Conservation (phyloP, 2,888 invertebrate genomes). For the Drosophila villosipedis region DNA sequence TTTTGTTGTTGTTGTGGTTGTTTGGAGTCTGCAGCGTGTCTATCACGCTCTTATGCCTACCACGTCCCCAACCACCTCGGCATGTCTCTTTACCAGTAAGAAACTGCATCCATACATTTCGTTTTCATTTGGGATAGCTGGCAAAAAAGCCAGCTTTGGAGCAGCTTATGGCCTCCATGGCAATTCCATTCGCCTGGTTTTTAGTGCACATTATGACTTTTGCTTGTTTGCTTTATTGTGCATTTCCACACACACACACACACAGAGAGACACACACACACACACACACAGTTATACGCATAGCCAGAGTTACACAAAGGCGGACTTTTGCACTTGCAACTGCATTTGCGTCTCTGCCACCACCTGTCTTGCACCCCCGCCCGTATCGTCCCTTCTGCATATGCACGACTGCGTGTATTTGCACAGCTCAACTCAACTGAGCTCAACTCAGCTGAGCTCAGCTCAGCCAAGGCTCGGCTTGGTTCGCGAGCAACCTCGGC, state of each 20-base stretch:
- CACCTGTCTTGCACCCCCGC: neutral
- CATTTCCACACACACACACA: conserved; percentile 52
- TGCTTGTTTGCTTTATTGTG: conserved; percentile 69
- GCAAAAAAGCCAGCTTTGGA: conserved; percentile 12
- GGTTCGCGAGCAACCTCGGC: conserved; percentile 38
- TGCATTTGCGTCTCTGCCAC: conserved; percentile 33
- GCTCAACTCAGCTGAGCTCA: conserved; percentile 25
- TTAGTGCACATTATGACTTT: conserved; percentile 65
- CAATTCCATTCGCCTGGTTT: conserved; percentile 59
- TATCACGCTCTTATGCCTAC: conserved; percentile 39
- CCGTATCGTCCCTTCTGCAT: neutral
- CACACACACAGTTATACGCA: conserved; percentile 9
- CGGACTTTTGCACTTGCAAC: conserved; percentile 51
- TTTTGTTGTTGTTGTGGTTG: neutral
- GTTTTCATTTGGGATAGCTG: conserved; percentile 43
- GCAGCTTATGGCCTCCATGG: conserved; percentile 21
- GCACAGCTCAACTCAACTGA: conserved; percentile 25
- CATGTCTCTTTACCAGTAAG: conserved; percentile 1
- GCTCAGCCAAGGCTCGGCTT: conserved; percentile 25
- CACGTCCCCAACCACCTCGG: neutral
- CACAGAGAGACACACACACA: neutral
- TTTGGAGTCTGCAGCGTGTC: conserved; percentile 41
- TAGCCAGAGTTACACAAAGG: conserved; percentile 27
- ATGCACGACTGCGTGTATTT: conserved; percentile 8
- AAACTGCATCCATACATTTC: conserved; percentile 37